Conservation (phyloP, 1,140 invertebrate genomes). For the Aphaenogaster ashmeadi region DNA sequence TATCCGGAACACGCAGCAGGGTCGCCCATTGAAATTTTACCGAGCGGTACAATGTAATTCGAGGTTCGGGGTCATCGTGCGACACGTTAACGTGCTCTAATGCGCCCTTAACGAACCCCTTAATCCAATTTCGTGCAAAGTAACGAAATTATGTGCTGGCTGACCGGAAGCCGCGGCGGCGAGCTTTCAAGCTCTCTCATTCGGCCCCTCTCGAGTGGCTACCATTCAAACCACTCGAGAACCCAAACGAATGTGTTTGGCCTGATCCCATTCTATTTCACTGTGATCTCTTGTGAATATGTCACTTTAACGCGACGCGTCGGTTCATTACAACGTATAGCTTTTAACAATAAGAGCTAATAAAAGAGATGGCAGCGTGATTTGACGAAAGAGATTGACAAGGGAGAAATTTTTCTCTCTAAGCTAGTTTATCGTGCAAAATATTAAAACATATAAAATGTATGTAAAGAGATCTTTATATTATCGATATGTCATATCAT, state of each 20-base stretch:
- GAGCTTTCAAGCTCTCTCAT: conserved; percentile 61
- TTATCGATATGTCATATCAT: not conserved
- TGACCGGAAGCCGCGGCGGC: conserved; percentile 80
- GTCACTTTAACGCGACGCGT: conserved; percentile 1
- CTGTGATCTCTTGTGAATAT: conserved; percentile 13
- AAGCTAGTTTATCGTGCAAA: not conserved
- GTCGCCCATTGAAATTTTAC: conserved; percentile 76
- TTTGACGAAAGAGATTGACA: not conserved
- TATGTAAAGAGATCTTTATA: not conserved
- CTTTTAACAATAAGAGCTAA: not conserved
- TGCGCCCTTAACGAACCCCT: conserved; percentile 80
- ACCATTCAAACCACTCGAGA: conserved; percentile 64
- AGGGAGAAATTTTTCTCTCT: not conserved
- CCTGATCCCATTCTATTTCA: conserved; percentile 19
- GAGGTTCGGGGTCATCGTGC: conserved; percentile 74
- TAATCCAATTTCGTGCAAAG: conserved; percentile 84
- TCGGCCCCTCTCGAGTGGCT: conserved; percentile 66
- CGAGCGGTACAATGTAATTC: conserved; percentile 76
- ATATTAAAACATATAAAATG: conserved; percentile 5
- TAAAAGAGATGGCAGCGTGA: not conserved
- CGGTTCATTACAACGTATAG: conserved; percentile 7
- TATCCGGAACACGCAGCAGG: conserved; percentile 74
- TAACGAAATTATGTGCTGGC: conserved; percentile 80
- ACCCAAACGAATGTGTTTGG: conserved; percentile 52
- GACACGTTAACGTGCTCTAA: conserved; percentile 78